These are phyloP conservation scores for Enteromius paludinosus DNA, from an alignment of 2,797 vertebrate species.

Conservation along the genomic window DNA sequence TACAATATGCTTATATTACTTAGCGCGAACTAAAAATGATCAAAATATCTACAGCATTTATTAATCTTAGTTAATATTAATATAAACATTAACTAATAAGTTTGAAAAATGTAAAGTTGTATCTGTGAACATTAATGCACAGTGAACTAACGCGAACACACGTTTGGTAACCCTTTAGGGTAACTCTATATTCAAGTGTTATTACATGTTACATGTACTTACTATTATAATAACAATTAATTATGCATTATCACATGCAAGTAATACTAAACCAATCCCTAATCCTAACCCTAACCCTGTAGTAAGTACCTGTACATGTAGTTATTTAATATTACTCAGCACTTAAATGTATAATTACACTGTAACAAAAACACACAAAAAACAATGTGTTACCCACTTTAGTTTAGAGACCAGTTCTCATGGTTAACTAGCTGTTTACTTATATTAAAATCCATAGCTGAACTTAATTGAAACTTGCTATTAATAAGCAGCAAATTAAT, in stretches of 20 bases:
- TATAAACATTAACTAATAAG: neutral
- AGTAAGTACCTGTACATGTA: too few species aligned
- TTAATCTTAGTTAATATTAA: neutral
- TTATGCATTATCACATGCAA: too few species aligned
- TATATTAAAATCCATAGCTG: too few species aligned
- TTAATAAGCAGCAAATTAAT: neutral
- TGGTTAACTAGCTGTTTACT: neutral
- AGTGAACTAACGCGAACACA: neutral
- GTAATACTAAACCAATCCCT: too few species aligned
- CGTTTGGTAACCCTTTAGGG: neutral
- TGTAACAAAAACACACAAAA: too few species aligned
- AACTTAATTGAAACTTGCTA: neutral
- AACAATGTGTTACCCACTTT: neutral
- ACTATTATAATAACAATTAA: too few species aligned
- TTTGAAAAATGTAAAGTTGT: neutral
- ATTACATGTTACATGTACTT: too few species aligned
- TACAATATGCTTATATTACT: neutral
- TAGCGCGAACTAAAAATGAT: neutral
- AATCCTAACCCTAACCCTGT: too few species aligned
- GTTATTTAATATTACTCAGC: too few species aligned
- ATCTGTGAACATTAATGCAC: neutral
- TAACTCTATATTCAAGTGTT: too few species aligned
- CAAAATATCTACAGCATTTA: neutral
- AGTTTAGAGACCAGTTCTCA: neutral
- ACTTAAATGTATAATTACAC: too few species aligned